phyloP scores from a whole-genome alignment of 2,113 vertebrate genomes.

The Vicugna pacos region DNA sequence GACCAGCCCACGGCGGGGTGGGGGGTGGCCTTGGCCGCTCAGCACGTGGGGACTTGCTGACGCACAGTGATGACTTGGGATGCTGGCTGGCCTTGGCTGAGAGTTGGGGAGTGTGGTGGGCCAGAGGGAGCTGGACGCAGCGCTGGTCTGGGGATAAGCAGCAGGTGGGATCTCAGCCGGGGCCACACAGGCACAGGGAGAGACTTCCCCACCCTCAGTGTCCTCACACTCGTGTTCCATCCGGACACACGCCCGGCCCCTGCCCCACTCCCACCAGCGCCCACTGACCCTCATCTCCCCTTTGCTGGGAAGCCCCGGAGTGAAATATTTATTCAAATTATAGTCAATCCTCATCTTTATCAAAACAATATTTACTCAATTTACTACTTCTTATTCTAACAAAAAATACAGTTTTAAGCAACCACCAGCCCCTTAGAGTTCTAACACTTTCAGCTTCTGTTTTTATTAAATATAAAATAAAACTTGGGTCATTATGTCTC shows the following conservation, averaged over 20 bases:
- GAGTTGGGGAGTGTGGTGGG: background rate
- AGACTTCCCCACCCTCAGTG: background rate
- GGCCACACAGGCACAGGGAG: no score
- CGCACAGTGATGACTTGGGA: no score
- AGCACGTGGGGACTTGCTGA: background rate
- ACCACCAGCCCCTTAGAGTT: background rate
- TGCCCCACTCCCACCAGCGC: no score
- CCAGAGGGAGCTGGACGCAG: background rate
- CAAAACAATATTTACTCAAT: background rate
- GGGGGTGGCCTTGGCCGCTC: background rate
- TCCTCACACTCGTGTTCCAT: background rate
- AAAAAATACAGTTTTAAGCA: background rate
- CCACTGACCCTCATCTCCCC: no score
- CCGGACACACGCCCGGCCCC: accelerated
- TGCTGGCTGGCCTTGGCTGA: background rate
- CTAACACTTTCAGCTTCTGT: background rate
- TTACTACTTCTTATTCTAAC: background rate
- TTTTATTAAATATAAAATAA: slow-evolving; percentile 7
- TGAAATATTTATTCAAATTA: background rate
- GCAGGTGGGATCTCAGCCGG: background rate
- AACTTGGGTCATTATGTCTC: background rate
- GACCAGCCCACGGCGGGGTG: no score
- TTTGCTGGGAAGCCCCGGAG: background rate
- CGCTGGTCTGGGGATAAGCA: background rate
- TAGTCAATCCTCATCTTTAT: background rate